Evolutionary conservation across 2,113 vertebrate genomes (phyloP).

Genomic region (Serilophus lunatus): DNA sequence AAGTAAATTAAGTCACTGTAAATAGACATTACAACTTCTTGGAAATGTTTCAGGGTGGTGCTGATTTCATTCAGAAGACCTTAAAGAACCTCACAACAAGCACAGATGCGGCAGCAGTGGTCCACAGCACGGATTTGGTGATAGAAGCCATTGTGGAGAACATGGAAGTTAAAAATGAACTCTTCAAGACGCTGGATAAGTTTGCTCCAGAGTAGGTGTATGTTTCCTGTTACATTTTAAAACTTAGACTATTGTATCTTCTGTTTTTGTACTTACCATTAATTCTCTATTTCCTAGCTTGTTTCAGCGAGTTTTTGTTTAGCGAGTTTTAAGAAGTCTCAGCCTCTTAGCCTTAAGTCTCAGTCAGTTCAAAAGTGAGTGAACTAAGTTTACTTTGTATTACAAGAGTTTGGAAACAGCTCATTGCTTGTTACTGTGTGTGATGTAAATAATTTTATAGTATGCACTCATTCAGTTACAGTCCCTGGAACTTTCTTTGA

Average conservation of each 20-base stretch:
- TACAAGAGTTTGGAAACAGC: background rate
- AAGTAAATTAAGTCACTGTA: background rate
- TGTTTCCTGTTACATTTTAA: background rate
- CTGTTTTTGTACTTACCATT: background rate
- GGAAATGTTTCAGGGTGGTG: slow-evolving; percentile 77
- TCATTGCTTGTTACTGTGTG: background rate
- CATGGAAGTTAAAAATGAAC: slow-evolving; percentile 83
- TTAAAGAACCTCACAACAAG: slow-evolving; percentile 81
- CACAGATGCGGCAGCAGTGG: slow-evolving; percentile 80
- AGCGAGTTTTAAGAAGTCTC: background rate
- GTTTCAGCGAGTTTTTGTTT: background rate
- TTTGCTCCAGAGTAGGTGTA: slow-evolving; percentile 85
- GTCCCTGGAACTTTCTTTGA: background rate
- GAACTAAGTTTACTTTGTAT: background rate
- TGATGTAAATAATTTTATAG: background rate
- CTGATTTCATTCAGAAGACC: slow-evolving; percentile 84
- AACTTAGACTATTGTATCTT: background rate
- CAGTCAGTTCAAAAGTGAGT: background rate
- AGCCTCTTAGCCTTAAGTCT: background rate
- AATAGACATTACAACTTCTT: background rate
- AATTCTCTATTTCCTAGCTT: background rate
- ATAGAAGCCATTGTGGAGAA: slow-evolving; percentile 97
- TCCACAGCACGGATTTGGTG: slow-evolving; percentile 86
- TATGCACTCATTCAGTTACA: background rate
- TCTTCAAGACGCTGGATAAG: slow-evolving; percentile 91